Percentiles rank a stretch among this genome's conserved stretches.
Conservation (phyloP, 2,888 invertebrate species). For the Mayetiola destructor region DNA sequence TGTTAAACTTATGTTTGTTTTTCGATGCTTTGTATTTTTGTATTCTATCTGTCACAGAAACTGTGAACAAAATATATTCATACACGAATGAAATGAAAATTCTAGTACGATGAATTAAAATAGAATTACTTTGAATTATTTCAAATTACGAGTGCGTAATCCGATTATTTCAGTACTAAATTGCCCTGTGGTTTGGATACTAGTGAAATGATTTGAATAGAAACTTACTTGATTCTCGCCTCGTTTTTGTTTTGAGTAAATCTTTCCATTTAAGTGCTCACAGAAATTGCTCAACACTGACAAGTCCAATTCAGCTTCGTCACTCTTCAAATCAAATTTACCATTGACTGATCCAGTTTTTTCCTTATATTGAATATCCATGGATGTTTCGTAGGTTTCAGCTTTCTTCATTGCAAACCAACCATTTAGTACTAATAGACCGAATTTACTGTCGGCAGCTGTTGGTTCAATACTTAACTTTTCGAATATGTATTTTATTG, state of each 20-base stretch:
- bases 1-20: too few species aligned
- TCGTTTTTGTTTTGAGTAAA: slow-evolving; percentile 3
- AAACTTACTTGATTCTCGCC: slow-evolving; percentile 2
- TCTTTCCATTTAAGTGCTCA: slow-evolving; percentile 16
- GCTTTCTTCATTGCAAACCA: slow-evolving; percentile 20
- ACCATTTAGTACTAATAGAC: slow-evolving; percentile 26
- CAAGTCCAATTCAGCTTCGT: slow-evolving; percentile 15
- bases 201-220: neutral
- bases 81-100: too few species aligned
- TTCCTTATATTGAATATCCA: slow-evolving; percentile 13
- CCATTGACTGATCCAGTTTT: slow-evolving; percentile 14
- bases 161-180: too few species aligned
- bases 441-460: slow-evolving; percentile 17
- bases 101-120: too few species aligned
- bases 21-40: too few species aligned
- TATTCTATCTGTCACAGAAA: too few species aligned
- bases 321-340: neutral
- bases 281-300: slow-evolving; percentile 13
- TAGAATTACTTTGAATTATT: too few species aligned
- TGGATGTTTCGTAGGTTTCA: slow-evolving; percentile 13
- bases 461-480: slow-evolving; percentile 24
- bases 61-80: too few species aligned
- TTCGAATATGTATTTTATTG: slow-evolving; percentile 25
- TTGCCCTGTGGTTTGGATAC: too few species aligned
- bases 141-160: too few species aligned